These are phyloP conservation scores for Calameuta idolon DNA, from an alignment of 2,888 invertebrate species.

Conservation along the genomic window DNA sequence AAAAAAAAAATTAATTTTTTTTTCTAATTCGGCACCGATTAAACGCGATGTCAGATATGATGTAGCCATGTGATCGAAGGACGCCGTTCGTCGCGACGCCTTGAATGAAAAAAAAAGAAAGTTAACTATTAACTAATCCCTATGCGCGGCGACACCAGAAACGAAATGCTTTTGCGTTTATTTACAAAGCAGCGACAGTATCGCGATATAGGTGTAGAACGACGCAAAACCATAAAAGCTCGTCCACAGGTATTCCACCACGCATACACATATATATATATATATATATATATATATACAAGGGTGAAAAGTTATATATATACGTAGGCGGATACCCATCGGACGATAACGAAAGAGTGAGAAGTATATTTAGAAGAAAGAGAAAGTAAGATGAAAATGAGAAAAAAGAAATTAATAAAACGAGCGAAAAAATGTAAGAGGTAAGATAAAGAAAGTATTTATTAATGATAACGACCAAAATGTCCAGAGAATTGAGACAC, in stretches of 20 bases:
- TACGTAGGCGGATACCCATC: not conserved
- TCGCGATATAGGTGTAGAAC: not conserved
- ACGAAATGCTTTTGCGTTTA: not conserved
- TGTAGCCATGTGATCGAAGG: slow-evolving; percentile 1
- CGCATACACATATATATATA: not conserved
- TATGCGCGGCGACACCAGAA: not conserved
- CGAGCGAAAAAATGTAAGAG: not conserved
- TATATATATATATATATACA: not conserved
- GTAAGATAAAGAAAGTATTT: slow-evolving; percentile 7
- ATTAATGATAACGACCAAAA: slow-evolving; percentile 28
- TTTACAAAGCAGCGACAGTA: not conserved
- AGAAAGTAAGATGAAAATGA: slow-evolving; percentile 20
- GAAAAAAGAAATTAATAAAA: slow-evolving; percentile 33
- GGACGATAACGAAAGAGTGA: not conserved
- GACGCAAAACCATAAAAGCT: not conserved
- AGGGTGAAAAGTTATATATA: not conserved
- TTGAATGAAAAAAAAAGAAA: not conserved
- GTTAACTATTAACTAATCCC: not conserved
- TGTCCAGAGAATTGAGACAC: slow-evolving; percentile 8
- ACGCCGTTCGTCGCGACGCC: not conserved
- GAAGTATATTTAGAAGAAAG: slow-evolving; percentile 16
- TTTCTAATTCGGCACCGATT: not conserved
- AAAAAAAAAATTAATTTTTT: not conserved
- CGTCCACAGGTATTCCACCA: not conserved
- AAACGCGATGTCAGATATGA: not conserved